Base-by-base conservation (phyloP, 1,140 invertebrate species). In the Drosophila willistoni region DNA sequence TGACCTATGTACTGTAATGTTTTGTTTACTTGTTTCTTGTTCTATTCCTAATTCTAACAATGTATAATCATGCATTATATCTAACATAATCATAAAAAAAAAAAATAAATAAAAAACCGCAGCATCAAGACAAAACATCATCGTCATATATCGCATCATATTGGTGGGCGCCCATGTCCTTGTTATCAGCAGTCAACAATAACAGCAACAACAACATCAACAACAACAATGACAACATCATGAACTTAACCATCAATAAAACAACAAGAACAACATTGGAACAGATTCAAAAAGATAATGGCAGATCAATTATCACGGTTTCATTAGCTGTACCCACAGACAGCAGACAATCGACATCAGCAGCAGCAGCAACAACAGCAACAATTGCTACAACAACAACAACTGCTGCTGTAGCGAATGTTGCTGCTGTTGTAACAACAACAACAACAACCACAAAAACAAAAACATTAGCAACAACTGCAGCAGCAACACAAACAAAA, bases 141-240 rank as follows among this genome's bases (percentile, higher is more conserved):
- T 79, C 76, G n/a, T 83, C 81, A 77, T 85, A 68, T 42, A 67
- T 87, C 71, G 85, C 84, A 13, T 89, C 84, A 73, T 89, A 81
- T 71, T 76, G 89, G 70, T 89, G 84, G 84, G 76, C 81, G 47
- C 74, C 85, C 64, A 65, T 79, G 67, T 71, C 75, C 36, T 39
- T 79, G 64, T 41, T 79, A 73, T 61, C 78, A 69, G 69, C 74
- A 73, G 34, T 17, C 68, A 65, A 62, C 57, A 77, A 19, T 74
- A 69, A 71, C 69, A 70, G 47, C 62, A 22, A 63, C 59, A 44
- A 61, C 76, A 57, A 54, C 59, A 44, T 57, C 76, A 57, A 54
- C 55, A 17, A 61, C 63, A 66, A 63, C 64, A 47, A 62, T 68
- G 42, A 34, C 69, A 33, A 76, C 71, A 71, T 44, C 75, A 19